Evolutionary conservation across 2,113 vertebrate genomes (phyloP).

Genomic region (Tachysurus vachellii): DNA sequence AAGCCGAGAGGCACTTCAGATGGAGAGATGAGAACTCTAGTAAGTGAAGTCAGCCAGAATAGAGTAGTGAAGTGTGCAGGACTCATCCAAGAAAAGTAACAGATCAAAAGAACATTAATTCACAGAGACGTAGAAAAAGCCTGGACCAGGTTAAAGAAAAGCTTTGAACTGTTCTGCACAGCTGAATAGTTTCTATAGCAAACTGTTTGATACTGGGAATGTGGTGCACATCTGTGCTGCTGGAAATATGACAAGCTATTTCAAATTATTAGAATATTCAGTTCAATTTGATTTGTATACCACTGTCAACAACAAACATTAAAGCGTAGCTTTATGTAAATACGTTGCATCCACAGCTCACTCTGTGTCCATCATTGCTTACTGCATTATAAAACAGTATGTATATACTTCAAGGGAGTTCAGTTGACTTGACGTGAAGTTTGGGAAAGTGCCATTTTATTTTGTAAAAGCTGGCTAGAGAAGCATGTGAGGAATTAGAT

Average conservation of each 20-base stretch:
- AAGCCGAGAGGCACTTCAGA: constrained; percentile 16
- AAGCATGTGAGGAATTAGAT: background rate
- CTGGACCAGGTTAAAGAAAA: background rate
- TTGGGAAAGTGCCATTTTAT: background rate
- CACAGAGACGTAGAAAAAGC: background rate
- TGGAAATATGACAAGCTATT: background rate
- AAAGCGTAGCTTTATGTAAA: background rate
- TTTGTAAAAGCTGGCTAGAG: background rate
- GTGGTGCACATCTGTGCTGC: background rate
- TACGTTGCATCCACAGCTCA: background rate
- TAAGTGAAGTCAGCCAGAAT: constrained; percentile 4
- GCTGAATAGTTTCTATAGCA: background rate
- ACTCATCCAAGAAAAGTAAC: constrained; percentile 21
- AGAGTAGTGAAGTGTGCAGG: constrained; percentile 19
- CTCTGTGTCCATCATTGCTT: background rate
- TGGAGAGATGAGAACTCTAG: background rate
- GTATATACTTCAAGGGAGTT: background rate
- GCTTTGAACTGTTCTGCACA: constrained; percentile 3
- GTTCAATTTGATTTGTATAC: background rate
- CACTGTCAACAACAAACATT: background rate
- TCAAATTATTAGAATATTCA: background rate
- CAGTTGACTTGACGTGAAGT: background rate
- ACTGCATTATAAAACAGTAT: constrained; percentile 18
- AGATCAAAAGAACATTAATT: constrained; percentile 26
- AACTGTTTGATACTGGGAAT: background rate